Percentiles rank a stretch among this genome's conserved stretches.
phyloP scores from a whole-genome alignment of 2,888 invertebrate species.

The Eupithecia subfuscata region DNA sequence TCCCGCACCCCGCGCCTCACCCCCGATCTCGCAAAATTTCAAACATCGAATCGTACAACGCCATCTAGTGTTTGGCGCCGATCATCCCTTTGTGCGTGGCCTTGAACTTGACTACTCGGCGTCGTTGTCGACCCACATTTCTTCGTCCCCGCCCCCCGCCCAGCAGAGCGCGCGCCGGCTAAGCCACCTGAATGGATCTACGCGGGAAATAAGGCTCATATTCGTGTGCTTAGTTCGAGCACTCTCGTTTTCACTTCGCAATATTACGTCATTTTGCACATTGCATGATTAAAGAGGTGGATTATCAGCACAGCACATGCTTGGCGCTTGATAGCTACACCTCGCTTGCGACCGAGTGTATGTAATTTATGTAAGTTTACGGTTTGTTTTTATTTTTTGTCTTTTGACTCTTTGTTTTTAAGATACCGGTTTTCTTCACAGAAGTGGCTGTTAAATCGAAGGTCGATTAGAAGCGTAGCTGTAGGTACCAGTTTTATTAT shows the following conservation, averaged over 20 bases:
- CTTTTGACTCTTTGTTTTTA: background rate
- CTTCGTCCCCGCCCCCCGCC: conserved; percentile 62
- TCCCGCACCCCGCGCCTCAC: conserved; percentile 68
- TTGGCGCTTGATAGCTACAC: conserved; percentile 38
- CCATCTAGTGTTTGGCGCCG: conserved; percentile 76
- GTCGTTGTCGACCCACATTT: conserved; percentile 78
- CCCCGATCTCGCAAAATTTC: conserved; percentile 76
- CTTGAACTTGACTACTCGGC: conserved; percentile 80
- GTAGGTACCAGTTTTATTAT: background rate
- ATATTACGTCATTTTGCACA: conserved; percentile 66
- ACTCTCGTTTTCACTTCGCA: conserved; percentile 75
- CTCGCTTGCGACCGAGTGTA: conserved; percentile 26
- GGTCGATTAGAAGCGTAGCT: background rate
- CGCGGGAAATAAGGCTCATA: conserved; percentile 66
- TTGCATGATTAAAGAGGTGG: conserved; percentile 54
- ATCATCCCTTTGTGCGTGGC: conserved; percentile 69
- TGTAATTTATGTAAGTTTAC: conserved; percentile 29
- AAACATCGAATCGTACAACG: conserved; percentile 74
- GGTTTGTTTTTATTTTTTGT: conserved; percentile 26
- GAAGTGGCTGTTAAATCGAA: conserved; percentile 2
- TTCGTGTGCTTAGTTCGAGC: conserved; percentile 60
- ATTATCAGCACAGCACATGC: conserved; percentile 60
- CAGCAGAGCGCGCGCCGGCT: conserved; percentile 68
- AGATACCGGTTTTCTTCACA: background rate
- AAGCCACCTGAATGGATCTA: conserved; percentile 74